phyloP scores from a whole-genome alignment of 2,888 invertebrate species.

The Hirtodrosophila alboralis region DNA sequence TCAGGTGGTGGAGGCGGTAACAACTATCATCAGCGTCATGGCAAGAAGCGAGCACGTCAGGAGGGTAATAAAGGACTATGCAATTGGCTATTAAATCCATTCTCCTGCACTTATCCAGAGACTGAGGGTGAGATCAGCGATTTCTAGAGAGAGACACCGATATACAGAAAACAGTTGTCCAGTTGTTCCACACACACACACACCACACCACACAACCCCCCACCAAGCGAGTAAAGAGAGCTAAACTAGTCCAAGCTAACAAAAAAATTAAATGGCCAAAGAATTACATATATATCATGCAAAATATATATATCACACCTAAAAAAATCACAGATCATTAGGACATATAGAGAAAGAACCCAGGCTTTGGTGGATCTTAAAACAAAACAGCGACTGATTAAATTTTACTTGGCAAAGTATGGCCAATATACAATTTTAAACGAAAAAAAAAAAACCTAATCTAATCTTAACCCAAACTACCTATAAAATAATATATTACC shows the following conservation, averaged over 20 bases:
- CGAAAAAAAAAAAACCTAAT: slow-evolving; percentile 41
- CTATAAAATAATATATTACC: slow-evolving; percentile 58
- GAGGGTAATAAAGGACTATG: slow-evolving; percentile 89
- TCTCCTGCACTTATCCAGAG: slow-evolving; percentile 91
- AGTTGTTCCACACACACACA: too few relatives aligned
- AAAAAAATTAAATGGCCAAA: slow-evolving; percentile 59
- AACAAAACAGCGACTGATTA: slow-evolving; percentile 66
- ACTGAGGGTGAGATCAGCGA: slow-evolving; percentile 89
- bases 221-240: slow-evolving; percentile 59
- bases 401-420: slow-evolving; percentile 71
- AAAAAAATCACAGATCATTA: slow-evolving; percentile 53
- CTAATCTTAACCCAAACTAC: slow-evolving; percentile 72
- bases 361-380: slow-evolving; percentile 39
- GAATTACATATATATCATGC: too few relatives aligned
- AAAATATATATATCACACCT: too few relatives aligned
- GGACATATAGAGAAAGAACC: slow-evolving; percentile 39
- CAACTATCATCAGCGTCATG: slow-evolving; percentile 64
- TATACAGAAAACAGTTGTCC: too few relatives aligned
- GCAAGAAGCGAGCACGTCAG: slow-evolving; percentile 86
- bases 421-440: slow-evolving; percentile 61
- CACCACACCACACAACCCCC: too few relatives aligned
- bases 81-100: slow-evolving; percentile 90
- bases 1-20: slow-evolving; percentile 46
- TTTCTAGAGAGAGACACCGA: slow-evolving; percentile 82
- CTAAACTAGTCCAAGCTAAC: slow-evolving; percentile 65